Evolutionary conservation across 92 coral and sea anemone species (phyloP).

Genomic region (Porites cylindrica): DNA sequence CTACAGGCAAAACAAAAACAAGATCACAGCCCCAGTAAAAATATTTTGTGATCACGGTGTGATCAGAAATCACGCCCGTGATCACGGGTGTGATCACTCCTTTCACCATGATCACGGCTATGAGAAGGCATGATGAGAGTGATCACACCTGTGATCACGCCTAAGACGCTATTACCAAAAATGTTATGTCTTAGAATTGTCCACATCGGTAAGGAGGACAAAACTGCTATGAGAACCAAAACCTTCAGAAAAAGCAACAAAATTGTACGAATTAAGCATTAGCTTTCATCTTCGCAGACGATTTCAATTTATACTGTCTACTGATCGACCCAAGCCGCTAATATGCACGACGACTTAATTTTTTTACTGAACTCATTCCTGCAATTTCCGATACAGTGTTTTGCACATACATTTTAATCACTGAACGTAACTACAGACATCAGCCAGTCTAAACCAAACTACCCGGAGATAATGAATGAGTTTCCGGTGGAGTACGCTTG

Average conservation of each 20-base stretch:
- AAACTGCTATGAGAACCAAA: background rate
- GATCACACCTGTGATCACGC: conserved; percentile 56
- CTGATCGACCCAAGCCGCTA: background rate
- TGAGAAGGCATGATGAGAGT: conserved; percentile 16
- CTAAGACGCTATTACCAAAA: background rate
- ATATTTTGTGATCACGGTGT: conserved; percentile 48
- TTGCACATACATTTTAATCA: conserved; percentile 11
- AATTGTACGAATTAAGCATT: background rate
- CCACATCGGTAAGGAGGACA: background rate
- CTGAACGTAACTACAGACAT: conserved; percentile 15
- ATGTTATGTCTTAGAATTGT: background rate
- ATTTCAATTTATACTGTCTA: conserved; percentile 11
- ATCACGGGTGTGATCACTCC: background rate
- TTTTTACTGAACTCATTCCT: conserved; percentile 8
- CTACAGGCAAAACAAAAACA: no score
- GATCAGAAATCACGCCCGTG: conserved; percentile 42
- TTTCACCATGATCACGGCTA: background rate
- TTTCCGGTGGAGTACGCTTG: conserved; percentile 19
- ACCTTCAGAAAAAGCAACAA: background rate
- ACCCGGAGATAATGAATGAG: conserved; percentile 18
- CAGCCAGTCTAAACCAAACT: conserved; percentile 3
- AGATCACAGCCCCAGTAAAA: conserved; percentile 37
- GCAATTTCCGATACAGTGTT: conserved; percentile 1
- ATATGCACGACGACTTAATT: conserved; percentile 1
- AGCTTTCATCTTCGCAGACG: conserved; percentile 7